These are phyloP conservation scores for Punctoribates punctum DNA, from an alignment of 2,888 invertebrate genomes.

Conservation along the genomic window DNA sequence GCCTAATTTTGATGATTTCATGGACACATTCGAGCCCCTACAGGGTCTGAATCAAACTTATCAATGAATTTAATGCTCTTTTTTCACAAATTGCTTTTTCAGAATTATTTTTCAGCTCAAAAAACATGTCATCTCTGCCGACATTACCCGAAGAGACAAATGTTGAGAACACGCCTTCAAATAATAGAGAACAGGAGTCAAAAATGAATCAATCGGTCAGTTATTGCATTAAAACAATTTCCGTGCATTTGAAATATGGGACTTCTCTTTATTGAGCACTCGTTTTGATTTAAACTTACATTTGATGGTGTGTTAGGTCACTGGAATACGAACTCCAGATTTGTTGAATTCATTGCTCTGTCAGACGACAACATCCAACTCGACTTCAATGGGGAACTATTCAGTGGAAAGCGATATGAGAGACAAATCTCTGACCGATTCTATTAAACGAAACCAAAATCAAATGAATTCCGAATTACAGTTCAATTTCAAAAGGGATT, in stretches of 20 bases:
- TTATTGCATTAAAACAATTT: neutral
- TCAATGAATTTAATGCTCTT: neutral
- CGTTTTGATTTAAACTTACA: neutral
- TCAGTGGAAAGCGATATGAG: neutral
- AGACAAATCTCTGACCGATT: neutral
- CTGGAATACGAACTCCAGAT: neutral
- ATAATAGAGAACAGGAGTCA: neutral
- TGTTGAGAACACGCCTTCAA: neutral
- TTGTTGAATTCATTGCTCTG: slow-evolving; percentile 11
- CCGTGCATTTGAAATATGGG: too few relatives aligned
- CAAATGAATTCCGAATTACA: slow-evolving; percentile 6
- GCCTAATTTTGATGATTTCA: slow-evolving; percentile 92
- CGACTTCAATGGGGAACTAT: neutral
- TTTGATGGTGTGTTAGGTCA: neutral
- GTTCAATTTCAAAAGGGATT: neutral
- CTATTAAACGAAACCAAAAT: neutral
- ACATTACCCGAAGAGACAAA: slow-evolving; percentile 43
- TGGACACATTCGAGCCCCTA: slow-evolving; percentile 64
- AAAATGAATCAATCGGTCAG: neutral
- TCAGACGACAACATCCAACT: neutral
- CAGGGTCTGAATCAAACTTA: slow-evolving; percentile 47
- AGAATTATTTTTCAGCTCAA: slow-evolving; percentile 37
- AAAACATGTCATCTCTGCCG: slow-evolving; percentile 39
- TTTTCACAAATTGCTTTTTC: neutral
- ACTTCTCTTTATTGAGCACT: too few relatives aligned